These are phyloP conservation scores for Mustela lutreola DNA, from an alignment of 2,113 vertebrate genomes.

Conservation along the genomic window DNA sequence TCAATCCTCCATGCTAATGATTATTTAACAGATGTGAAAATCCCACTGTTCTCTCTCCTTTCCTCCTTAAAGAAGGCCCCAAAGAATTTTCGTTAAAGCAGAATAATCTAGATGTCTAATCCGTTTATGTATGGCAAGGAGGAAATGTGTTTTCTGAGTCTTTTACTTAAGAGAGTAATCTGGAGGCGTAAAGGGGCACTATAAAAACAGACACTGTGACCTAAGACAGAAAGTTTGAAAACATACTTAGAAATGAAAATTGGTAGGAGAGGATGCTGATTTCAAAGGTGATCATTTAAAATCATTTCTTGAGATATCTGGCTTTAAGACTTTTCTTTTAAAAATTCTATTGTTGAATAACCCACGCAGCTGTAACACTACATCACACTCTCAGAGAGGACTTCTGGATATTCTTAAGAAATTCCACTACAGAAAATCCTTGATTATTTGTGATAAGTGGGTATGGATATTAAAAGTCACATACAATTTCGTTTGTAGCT, in stretches of 20 bases:
- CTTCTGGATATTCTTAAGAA: background rate
- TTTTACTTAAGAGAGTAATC: constrained; percentile 16
- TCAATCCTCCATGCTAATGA: constrained; percentile 64
- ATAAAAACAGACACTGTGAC: background rate
- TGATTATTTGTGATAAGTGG: background rate
- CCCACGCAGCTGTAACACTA: background rate
- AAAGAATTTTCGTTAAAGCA: constrained; percentile 61
- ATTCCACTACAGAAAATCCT: constrained; percentile 21
- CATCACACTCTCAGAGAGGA: background rate
- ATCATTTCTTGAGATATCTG: background rate
- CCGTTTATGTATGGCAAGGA: background rate
- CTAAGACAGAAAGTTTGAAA: constrained; percentile 7
- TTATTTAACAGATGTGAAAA: constrained; percentile 77
- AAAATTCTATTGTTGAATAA: background rate
- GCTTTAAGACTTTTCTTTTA: background rate
- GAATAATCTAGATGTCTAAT: constrained; percentile 49
- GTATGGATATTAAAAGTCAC: background rate
- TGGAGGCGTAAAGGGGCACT: background rate
- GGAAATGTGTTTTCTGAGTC: constrained; percentile 22
- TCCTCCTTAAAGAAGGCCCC: constrained; percentile 52
- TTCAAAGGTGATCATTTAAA: background rate
- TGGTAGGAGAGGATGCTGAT: background rate
- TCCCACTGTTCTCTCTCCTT: background rate
- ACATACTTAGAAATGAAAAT: background rate
- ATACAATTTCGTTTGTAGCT: background rate